Evolutionary conservation across 2,888 invertebrate genomes (phyloP), one percentile per base, ranked within the genome.

Genomic region (Bellardia bayeri): DNA sequence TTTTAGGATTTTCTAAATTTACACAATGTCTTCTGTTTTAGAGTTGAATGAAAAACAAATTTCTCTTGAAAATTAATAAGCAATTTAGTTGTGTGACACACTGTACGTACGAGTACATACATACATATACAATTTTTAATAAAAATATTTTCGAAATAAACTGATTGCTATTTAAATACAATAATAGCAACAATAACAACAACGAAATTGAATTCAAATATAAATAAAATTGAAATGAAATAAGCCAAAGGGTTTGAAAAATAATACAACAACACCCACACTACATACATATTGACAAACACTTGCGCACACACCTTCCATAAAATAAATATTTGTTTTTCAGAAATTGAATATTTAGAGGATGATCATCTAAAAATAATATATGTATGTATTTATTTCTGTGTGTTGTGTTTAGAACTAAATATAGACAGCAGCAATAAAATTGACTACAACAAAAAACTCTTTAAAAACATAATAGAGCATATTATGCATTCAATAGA

Each of bases 271-370:
- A 71, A 30, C 7, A 23, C 13, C 61, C 45, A 45, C 16, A 78
- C 30, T 13, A 66, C 40, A 66, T 23, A 37, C 23, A 45, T 33
- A 37, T 37, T 6, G 33, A 14, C 30, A 45, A 83, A 76, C 83
- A 83, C 45, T 64, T 83, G 76, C 56, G 71, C 75, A 82, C 82
- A 74, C 63, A 63, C 58, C 78, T 84, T 84, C 23, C 0, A 40
- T 66, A 30, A 37, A 56, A 63, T 9, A 4, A 42, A 33, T 72
- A 64, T 64, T 61, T 63, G 42, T 16, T 64, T 16, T 7, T 42
- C 42, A 1, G 11, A 56, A 66, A 45, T 64, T 30, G 16, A 82
- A 68, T 66, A 74, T 74, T 40, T 58, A 13, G 33, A 16, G 13
- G 42, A 63, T 78, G 42, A n/a, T 71, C 9, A 64, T 54, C 54